Conservation (phyloP, 2,797 vertebrate genomes). For the Acanthurus lineatus region DNA sequence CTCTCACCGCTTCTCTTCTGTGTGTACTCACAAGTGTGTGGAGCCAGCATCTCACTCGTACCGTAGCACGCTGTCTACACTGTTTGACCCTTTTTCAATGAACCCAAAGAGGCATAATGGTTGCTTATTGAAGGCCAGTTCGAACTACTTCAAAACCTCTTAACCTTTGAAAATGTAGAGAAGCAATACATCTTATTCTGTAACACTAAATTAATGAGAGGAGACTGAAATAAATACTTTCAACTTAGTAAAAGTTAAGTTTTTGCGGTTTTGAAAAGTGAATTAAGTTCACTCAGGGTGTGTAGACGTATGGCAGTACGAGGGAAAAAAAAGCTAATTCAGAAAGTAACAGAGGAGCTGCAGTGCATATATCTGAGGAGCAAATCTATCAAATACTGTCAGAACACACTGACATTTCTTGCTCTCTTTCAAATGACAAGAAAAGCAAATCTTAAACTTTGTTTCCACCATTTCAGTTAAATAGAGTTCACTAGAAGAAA, state of each 20-base stretch:
- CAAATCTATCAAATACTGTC: not conserved
- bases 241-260: not conserved
- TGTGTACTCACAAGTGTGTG: slow-evolving; percentile 66
- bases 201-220: slow-evolving; percentile 4
- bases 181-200: not conserved
- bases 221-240: slow-evolving; percentile 3
- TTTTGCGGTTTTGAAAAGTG: slow-evolving; percentile 11
- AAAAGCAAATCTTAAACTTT: not conserved
- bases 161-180: not conserved
- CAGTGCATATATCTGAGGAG: slow-evolving; percentile 5
- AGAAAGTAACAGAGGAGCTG: not conserved
- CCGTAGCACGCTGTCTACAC: slow-evolving; percentile 29
- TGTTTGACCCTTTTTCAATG: slow-evolving; percentile 29
- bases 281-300: not conserved
- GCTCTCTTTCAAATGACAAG: slow-evolving; percentile 12
- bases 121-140: slow-evolving; percentile 12
- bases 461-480: not conserved
- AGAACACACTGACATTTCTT: not conserved
- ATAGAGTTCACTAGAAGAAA: not conserved
- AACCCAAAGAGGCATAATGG: slow-evolving; percentile 42
- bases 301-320: not conserved
- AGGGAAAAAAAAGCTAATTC: not conserved
- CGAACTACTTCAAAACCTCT: slow-evolving; percentile 1
- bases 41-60: slow-evolving; percentile 58
- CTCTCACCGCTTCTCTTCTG: slow-evolving; percentile 78